Percentiles rank a stretch among this genome's conserved stretches.
Conservation (phyloP, 2,797 vertebrate genomes). For the Fistularia tabacaria region DNA sequence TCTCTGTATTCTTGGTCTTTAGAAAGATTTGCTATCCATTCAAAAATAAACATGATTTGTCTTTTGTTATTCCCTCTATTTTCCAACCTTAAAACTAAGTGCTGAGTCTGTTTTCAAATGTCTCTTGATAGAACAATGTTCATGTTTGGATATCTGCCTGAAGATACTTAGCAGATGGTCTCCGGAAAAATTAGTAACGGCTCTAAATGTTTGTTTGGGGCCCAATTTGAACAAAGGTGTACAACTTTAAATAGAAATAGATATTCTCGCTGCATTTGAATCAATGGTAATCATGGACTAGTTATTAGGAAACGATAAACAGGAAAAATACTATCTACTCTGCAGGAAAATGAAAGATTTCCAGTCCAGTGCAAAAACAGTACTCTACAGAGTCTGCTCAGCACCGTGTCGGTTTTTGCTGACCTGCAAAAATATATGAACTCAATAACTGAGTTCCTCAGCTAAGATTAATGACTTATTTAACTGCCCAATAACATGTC, state of each 20-base stretch:
- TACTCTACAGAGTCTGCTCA: slow-evolving; percentile 8
- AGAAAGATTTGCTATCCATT: too few species aligned
- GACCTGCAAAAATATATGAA: too few species aligned
- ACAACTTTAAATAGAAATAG: too few species aligned
- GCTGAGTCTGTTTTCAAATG: slow-evolving; percentile 1
- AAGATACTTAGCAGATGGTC: slow-evolving; percentile 13
- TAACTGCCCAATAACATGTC: too few species aligned
- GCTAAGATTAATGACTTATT: too few species aligned
- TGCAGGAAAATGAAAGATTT: slow-evolving; percentile 20
- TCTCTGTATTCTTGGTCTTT: too few species aligned
- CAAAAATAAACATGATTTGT: neutral
- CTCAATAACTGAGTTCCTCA: too few species aligned
- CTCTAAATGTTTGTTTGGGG: slow-evolving; percentile 1
- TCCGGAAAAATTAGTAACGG: slow-evolving; percentile 10
- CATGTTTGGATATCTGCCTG: slow-evolving; percentile 16
- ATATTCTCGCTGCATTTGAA: neutral
- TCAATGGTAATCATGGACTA: slow-evolving; percentile 22
- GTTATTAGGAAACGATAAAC: slow-evolving; percentile 16
- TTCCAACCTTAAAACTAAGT: slow-evolving; percentile 28
- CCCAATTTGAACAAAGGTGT: too few species aligned
- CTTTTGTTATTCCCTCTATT: slow-evolving; percentile 18
- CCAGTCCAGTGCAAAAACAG: neutral
- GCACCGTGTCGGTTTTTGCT: too few species aligned
- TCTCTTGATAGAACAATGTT: neutral
- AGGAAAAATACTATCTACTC: slow-evolving; percentile 10